Base-by-base conservation (phyloP, 1,140 invertebrate genomes). In the Meloidogyne hapla region DNA sequence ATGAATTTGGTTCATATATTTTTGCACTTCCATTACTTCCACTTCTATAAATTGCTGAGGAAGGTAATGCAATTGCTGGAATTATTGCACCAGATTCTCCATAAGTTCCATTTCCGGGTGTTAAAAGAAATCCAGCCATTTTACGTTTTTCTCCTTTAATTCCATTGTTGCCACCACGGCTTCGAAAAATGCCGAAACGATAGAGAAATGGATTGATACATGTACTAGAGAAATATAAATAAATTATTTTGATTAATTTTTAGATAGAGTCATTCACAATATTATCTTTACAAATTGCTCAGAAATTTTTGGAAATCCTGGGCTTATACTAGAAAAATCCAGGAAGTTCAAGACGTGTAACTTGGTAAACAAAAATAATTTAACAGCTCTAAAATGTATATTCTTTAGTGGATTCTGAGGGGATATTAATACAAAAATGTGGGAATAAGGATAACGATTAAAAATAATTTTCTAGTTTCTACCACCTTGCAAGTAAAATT, bases 141-240 rank as follows among this genome's bases (percentile, higher is more conserved):
- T 56, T 56, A n/a, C 48, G 48, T 6, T 56, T 56, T 56, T 56
- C 48, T 5, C 18, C 18, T 56, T 56, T 56, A 6, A 28, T 67
- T 21, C 6, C 48, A 48, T 64, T 74, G 21, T 3, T 10, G 3
- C 73, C 68, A 3, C 69, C 48, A 62, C 76, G 63, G 56, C 75
- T 76, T 61, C 70, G 81, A 56, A 80, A 80, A 25, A 76, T 74
- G 40, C 79, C 79, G 69, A 84, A 84, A n/a, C 74, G 66, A 70
- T 84, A 84, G n/a, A 84, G 72, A 28, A 84, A 84, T 45, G 83
- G 83, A 61, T 84, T 84, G 40, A 84, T 84, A 75, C 83, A 84
- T 15, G 83, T 84, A 69, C 83, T 84, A 28, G 69, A 82, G 73
- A 61, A 40, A 67, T n/a, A 38, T 21, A 73, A 70, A 45, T 33